Percentiles rank a stretch among this genome's conserved stretches.
phyloP scores from a whole-genome alignment of 2,113 vertebrate genomes.

The Isurus oxyrinchus region DNA sequence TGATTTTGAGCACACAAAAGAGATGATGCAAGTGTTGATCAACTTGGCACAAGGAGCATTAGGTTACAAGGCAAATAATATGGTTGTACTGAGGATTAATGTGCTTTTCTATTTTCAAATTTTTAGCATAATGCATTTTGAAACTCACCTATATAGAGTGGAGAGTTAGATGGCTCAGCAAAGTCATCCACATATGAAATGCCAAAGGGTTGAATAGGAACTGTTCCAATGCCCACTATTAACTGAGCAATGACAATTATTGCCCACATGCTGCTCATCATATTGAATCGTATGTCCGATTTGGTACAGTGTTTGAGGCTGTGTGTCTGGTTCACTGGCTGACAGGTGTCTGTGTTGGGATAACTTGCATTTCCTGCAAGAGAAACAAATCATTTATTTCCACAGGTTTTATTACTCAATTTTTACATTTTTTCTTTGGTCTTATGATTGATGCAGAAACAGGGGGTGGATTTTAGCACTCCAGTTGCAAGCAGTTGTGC shows the following conservation, averaged over 20 bases:
- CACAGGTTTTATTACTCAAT: background rate
- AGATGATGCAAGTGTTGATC: background rate
- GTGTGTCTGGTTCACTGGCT: conserved; percentile 40
- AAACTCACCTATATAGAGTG: conserved; percentile 79
- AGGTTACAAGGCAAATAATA: background rate
- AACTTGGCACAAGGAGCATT: background rate
- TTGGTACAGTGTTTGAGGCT: conserved; percentile 26
- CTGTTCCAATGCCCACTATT: conserved; percentile 80
- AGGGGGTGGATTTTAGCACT: too few species aligned
- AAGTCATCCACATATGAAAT: conserved; percentile 94
- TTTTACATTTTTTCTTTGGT: background rate
- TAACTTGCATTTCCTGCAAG: conserved; percentile 57
- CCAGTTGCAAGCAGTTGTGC: too few species aligned
- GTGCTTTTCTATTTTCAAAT: background rate
- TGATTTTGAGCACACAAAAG: background rate
- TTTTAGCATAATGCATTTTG: background rate
- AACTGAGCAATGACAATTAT: conserved; percentile 84
- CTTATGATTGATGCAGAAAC: background rate
- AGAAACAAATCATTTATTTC: conserved; percentile 31
- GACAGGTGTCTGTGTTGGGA: conserved; percentile 52
- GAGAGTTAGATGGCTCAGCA: conserved; percentile 74
- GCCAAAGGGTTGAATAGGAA: conserved; percentile 93
- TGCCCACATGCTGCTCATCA: conserved; percentile 71
- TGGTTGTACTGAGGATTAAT: background rate
- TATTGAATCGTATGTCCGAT: conserved; percentile 43